A percentile compares a stretch with the other conserved stretches of the same genome.
Conservation (phyloP, 2,888 invertebrate species). For the Oscheius onirici region DNA sequence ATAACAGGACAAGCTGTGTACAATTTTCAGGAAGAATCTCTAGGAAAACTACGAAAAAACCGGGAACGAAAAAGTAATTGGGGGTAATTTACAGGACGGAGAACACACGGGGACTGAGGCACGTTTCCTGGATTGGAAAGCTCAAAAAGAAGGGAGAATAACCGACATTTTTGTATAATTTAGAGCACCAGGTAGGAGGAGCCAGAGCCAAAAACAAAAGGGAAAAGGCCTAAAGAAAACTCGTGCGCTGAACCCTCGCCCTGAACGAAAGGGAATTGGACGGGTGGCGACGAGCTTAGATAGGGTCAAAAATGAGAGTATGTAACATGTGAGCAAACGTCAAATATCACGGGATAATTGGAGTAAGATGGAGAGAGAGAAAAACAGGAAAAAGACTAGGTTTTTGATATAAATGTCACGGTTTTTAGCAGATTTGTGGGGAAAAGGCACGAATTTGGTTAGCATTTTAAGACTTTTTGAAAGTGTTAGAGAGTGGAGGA, state of each 20-base stretch:
- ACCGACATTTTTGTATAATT: background rate
- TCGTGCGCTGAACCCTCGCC: constrained; percentile 2
- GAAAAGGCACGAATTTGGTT: background rate
- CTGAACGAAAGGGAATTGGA: constrained; percentile 31
- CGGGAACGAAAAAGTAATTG: too few relatives aligned
- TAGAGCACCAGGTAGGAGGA: background rate
- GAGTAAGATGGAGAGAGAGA: background rate
- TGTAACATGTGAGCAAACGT: constrained; percentile 13
- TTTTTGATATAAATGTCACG: background rate
- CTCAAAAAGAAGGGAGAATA: background rate
- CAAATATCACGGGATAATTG: constrained; percentile 1
- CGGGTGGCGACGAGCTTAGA: background rate
- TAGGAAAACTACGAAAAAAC: too few relatives aligned
- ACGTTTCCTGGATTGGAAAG: too few relatives aligned
- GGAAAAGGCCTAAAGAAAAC: background rate
- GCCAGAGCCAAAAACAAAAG: background rate
- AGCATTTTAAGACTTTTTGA: background rate
- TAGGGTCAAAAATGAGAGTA: background rate
- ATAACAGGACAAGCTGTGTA: too few relatives aligned
- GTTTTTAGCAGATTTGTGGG: background rate
- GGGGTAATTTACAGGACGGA: too few relatives aligned
- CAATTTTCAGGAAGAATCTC: too few relatives aligned
- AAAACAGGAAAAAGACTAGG: constrained; percentile 3
- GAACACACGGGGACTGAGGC: too few relatives aligned
- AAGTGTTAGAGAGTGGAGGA: background rate